phyloP scores from a whole-genome alignment of 2,888 invertebrate species.

The Hyposoter dolosus region DNA sequence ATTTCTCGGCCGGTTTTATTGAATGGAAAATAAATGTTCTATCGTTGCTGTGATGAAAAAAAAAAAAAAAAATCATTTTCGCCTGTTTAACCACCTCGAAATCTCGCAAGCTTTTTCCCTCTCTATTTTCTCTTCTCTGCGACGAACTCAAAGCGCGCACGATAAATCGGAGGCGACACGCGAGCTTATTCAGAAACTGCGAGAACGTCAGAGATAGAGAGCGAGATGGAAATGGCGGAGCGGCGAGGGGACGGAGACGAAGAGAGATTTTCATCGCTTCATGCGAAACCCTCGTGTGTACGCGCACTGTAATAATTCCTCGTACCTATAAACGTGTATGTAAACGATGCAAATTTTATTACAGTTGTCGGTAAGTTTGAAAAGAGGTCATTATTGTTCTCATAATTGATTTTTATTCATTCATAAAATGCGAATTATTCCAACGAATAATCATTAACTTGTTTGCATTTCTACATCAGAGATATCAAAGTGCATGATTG shows the following conservation, averaged over 20 bases:
- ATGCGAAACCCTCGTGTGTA: constrained; percentile 58
- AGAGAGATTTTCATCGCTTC: constrained; percentile 66
- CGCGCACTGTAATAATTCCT: constrained; percentile 52
- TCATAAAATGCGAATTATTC: background rate
- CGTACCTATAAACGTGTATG: constrained; percentile 42
- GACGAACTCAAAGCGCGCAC: constrained; percentile 23
- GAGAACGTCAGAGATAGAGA: constrained; percentile 27
- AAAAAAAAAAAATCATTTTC: constrained; percentile 53
- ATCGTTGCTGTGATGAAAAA: constrained; percentile 37
- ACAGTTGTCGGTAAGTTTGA: constrained; percentile 36
- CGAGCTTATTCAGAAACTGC: constrained; percentile 54
- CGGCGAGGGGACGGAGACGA: background rate
- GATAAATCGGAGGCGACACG: constrained; percentile 66
- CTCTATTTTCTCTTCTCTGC: constrained; percentile 28
- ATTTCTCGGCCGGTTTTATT: constrained; percentile 45
- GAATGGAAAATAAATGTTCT: constrained; percentile 56
- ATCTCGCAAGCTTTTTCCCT: constrained; percentile 41
- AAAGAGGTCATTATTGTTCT: constrained; percentile 25
- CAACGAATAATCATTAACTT: constrained; percentile 3
- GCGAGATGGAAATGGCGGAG: constrained; percentile 16
- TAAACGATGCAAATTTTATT: constrained; percentile 40
- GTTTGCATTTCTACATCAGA: background rate
- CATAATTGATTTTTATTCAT: constrained; percentile 36
- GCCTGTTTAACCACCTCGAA: constrained; percentile 61
- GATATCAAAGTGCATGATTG: background rate